Evolutionary conservation across 2,888 invertebrate genomes (phyloP).

Genomic region (Busseola fusca): DNA sequence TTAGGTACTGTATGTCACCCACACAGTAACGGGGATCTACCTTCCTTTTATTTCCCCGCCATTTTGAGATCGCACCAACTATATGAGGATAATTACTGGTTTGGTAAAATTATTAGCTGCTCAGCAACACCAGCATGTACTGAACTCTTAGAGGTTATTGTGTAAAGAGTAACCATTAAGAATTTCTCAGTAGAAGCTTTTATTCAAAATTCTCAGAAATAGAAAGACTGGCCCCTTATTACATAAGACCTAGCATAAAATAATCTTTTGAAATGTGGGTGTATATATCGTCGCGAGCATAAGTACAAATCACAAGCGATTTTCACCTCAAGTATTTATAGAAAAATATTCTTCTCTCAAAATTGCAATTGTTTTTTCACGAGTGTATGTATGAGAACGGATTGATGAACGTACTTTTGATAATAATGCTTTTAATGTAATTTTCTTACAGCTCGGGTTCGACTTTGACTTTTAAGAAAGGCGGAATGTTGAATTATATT

Average conservation of each 20-base stretch:
- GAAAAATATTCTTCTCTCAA: neutral
- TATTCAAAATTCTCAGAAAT: neutral
- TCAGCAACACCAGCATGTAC: neutral
- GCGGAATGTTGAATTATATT: neutral
- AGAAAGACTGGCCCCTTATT: neutral
- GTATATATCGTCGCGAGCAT: neutral
- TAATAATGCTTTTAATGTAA: neutral
- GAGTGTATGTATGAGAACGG: too few species aligned
- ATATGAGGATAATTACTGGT: neutral
- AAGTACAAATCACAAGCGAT: neutral
- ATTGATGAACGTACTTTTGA: neutral
- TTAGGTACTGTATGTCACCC: neutral
- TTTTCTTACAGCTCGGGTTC: slow-evolving; percentile 53
- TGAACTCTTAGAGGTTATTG: neutral
- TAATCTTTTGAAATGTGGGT: neutral
- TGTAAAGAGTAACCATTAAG: neutral
- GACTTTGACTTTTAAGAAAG: slow-evolving; percentile 45
- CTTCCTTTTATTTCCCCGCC: neutral
- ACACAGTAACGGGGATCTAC: neutral
- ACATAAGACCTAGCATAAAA: neutral
- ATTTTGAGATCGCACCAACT: neutral
- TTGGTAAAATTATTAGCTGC: neutral
- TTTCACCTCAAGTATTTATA: neutral
- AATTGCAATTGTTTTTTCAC: neutral
- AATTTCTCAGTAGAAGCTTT: neutral